Evolutionary conservation across 2,113 vertebrate genomes (phyloP), one percentile per base, ranked within the genome.

Genomic region (Mobula hypostoma): DNA sequence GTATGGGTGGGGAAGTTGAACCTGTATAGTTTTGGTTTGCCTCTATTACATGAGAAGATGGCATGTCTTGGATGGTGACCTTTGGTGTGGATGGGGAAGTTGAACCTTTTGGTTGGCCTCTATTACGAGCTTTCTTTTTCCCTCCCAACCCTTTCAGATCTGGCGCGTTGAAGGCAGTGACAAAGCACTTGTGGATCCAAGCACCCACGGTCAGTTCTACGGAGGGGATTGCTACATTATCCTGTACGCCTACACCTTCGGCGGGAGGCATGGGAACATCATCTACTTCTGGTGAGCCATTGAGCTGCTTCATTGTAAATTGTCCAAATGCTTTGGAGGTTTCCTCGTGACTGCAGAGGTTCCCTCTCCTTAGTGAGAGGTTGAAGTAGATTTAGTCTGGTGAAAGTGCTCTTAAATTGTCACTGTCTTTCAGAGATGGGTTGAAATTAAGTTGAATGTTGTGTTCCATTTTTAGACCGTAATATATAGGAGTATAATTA

Each of bases 191-290:
- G 98, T 99, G 95, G 95, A 97, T 94, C 97, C 97, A 0, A 95
- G 97, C 1, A 97, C 96, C 0, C 97, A 98, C 0, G 99, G 99
- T 27, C 98, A 99, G 97, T 99, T 99, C 96, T 99, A 98, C 0
- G 99, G 99, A 0, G 99, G 99, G 27, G 99, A 99, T 96, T 98
- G 99, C 95, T 99, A 99, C 95, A 99, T 99, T 95, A 98, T 99
- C 95, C 96, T 98, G 40, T 99, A 99, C 94, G 96, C 97, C 95
- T 99, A 99, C 95, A 96, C 94, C 7, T 98, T 98, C 0, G 97
- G 95, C 0, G 97, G 97, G 94, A 98, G 98, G 12, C 97, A 96
- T 91, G 99, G 99, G 85, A 98, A 99, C 95, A 98, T 99, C 94
- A 99, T 99, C 95, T 99, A 99, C 96, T 99, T 97, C 95, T 99